Evolutionary conservation across 2,888 invertebrate genomes (phyloP).

Genomic region (Napeogenes inachia): DNA sequence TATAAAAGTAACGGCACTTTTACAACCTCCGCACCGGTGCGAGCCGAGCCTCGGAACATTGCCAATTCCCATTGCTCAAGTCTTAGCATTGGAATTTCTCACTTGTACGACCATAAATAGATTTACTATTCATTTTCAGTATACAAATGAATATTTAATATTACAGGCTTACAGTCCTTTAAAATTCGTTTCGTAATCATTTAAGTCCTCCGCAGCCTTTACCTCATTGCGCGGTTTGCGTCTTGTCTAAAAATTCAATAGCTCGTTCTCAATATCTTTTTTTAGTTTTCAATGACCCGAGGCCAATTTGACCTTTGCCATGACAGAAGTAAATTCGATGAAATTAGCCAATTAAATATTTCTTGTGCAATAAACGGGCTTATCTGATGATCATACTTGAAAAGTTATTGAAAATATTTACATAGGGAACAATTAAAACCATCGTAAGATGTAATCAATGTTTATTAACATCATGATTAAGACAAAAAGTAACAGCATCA

Average conservation of each 20-base stretch:
- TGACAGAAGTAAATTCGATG: constrained; percentile 14
- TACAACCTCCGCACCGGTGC: constrained; percentile 64
- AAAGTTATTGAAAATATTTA: neutral
- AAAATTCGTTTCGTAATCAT: constrained; percentile 31
- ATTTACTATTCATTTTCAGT: constrained; percentile 54
- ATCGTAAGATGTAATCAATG: constrained; percentile 56
- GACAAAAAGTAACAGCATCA: constrained; percentile 69
- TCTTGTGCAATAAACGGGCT: constrained; percentile 14
- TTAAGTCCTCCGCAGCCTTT: constrained; percentile 39
- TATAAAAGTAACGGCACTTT: constrained; percentile 74
- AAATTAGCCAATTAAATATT: constrained; percentile 15
- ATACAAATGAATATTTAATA: constrained; percentile 30
- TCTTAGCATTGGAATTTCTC: constrained; percentile 71
- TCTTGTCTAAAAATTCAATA: constrained; percentile 27
- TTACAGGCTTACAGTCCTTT: constrained; percentile 29
- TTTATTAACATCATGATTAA: constrained; percentile 74
- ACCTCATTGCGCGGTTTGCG: constrained; percentile 38
- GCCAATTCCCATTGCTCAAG: constrained; percentile 74
- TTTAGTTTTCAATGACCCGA: constrained; percentile 35
- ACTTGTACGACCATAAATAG: constrained; percentile 64
- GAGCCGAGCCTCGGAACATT: constrained; percentile 67
- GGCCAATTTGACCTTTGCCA: constrained; percentile 36
- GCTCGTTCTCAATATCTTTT: constrained; percentile 24
- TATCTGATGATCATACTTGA: neutral
- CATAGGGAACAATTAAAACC: constrained; percentile 33